phyloP scores from a whole-genome alignment of 1,140 invertebrate species.

The Archivesica marissinica region DNA sequence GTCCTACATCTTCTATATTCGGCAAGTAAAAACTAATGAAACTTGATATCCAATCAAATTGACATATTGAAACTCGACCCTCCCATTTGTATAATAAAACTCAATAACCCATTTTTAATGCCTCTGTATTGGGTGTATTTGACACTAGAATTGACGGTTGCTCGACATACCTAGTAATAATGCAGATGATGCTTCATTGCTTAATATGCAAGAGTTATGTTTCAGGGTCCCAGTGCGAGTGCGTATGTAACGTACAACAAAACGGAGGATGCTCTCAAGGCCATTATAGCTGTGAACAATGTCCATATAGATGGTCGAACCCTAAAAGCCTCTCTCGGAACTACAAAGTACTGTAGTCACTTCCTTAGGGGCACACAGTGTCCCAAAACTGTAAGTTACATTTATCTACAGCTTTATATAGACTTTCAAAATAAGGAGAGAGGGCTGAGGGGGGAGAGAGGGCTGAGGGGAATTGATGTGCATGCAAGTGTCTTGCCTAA shows the following conservation, averaged over 20 bases:
- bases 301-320: constrained; percentile 96
- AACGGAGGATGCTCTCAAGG: constrained; percentile 96
- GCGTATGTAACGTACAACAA: constrained; percentile 99
- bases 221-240: constrained; percentile 95
- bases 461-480: no score
- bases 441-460: no score
- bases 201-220: constrained; percentile 24
- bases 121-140: no score
- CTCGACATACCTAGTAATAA: neutral
- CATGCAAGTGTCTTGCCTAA: no score
- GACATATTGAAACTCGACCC: no score
- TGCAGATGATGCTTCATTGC: neutral
- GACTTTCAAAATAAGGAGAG: no score
- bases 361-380: constrained; percentile 99
- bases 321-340: constrained; percentile 98
- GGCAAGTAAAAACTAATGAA: no score
- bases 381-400: constrained; percentile 90
- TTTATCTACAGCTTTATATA: constrained; percentile 1
- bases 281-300: constrained; percentile 99
- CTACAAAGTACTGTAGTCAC: constrained; percentile 99
- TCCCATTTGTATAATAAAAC: no score
- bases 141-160: no score
- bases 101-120: no score
- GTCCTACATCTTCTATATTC: no score
- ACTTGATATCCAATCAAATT: no score